These are phyloP conservation scores for Miniopterus natalensis DNA, from an alignment of 2,113 vertebrate genomes.

Conservation along the genomic window DNA sequence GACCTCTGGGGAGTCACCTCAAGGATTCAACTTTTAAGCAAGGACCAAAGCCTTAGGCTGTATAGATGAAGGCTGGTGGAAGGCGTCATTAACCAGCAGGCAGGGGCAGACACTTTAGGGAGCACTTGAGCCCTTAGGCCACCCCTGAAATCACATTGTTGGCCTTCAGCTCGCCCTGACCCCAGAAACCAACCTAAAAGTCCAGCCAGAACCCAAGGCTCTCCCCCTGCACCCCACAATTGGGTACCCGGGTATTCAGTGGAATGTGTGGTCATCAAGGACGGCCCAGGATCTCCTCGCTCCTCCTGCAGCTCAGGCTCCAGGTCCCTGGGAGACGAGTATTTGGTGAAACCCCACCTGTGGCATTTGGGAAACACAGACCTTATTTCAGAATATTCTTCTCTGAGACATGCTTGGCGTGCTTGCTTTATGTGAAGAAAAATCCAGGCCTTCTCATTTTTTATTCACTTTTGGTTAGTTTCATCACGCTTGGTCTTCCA, in stretches of 20 bases:
- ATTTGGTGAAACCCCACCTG: background rate
- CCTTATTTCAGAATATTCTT: background rate
- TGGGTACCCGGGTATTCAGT: background rate
- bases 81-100: background rate
- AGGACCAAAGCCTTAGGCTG: background rate
- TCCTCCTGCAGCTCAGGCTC: background rate
- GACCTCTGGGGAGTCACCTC: background rate
- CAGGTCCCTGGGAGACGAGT: background rate
- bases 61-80: background rate
- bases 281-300: background rate
- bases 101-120: background rate
- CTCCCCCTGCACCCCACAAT: background rate
- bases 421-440: background rate
- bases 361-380: background rate
- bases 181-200: background rate
- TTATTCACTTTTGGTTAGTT: background rate
- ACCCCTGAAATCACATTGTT: background rate
- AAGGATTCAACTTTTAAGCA: background rate
- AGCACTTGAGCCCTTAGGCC: background rate
- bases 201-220: background rate
- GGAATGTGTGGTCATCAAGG: background rate
- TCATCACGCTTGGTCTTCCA: background rate
- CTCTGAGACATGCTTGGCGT: background rate
- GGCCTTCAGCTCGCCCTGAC: background rate
- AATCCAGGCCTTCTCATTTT: background rate